A percentile compares a stretch with the other conserved stretches of the same genome.
These are phyloP conservation scores for Nannospalax galili DNA, from an alignment of 2,113 vertebrate genomes.

Conservation along the genomic window DNA sequence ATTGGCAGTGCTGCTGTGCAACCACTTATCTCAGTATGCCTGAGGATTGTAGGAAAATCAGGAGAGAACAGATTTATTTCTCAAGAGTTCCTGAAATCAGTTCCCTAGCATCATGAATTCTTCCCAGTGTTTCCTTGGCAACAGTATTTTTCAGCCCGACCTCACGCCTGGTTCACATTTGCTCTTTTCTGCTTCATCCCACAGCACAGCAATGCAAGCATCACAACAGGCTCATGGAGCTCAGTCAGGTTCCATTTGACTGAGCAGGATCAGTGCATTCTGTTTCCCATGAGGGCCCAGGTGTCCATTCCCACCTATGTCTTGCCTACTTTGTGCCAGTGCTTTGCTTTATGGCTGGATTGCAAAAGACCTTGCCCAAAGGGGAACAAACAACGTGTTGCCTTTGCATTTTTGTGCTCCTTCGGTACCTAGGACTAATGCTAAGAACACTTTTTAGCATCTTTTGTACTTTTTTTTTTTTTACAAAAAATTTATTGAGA, in stretches of 20 bases:
- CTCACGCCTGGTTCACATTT: conserved; percentile 34
- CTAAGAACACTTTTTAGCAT: background rate
- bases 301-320: background rate
- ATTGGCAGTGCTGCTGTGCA: background rate
- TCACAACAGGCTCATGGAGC: background rate
- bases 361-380: background rate
- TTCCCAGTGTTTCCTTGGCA: conserved; percentile 55
- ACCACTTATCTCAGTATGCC: background rate
- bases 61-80: background rate
- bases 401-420: background rate
- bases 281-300: background rate
- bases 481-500: no score
- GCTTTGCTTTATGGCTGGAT: background rate
- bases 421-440: background rate
- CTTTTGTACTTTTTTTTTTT: background rate
- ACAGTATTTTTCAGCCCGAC: conserved; percentile 20
- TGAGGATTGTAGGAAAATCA: background rate
- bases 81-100: background rate
- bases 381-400: background rate
- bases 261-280: background rate
- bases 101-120: background rate
- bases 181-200: conserved; percentile 36
- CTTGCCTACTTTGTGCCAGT: background rate
- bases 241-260: background rate
- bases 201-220: background rate